Conservation (phyloP, 2,888 invertebrate species). For the Thalpophila matura region DNA sequence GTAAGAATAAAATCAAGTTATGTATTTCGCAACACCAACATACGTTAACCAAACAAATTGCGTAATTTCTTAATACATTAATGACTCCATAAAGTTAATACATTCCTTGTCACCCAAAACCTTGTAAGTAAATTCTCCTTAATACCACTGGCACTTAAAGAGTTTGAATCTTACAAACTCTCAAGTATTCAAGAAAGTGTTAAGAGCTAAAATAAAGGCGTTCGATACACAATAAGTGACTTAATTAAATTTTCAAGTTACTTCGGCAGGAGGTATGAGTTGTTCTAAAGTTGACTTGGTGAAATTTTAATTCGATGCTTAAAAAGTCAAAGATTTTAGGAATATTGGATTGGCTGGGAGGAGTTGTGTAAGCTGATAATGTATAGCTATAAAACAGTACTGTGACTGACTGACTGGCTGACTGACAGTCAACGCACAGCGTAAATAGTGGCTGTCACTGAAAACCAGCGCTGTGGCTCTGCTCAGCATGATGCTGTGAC, state of each 20-base stretch:
- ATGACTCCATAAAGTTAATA: neutral
- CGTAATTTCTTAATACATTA: neutral
- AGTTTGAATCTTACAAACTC: conserved; percentile 23
- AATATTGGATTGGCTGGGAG: conserved; percentile 1
- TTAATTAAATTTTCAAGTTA: conserved; percentile 50
- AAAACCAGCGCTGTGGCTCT: too few relatives aligned
- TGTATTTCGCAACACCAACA: neutral
- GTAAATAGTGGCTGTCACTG: too few relatives aligned
- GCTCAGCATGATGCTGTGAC: too few relatives aligned
- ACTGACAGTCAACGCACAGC: too few relatives aligned
- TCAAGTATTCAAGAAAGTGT: conserved; percentile 40
- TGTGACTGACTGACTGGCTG: too few relatives aligned
- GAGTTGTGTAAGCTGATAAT: conserved; percentile 11
- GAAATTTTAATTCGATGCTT: conserved; percentile 26
- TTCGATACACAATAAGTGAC: conserved; percentile 61
- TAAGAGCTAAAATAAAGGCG: conserved; percentile 33
- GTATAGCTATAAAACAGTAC: too few relatives aligned
- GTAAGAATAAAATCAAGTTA: neutral
- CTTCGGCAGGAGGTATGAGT: conserved; percentile 27
- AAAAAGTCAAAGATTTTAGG: conserved; percentile 8
- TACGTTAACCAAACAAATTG: conserved; percentile 16
- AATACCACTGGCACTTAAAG: conserved; percentile 18
- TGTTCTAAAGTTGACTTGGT: conserved; percentile 22
- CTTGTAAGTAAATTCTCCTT: neutral
- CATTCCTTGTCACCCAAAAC: neutral